Percentiles rank a stretch among this genome's conserved stretches.
These are phyloP conservation scores for Aeoliscus strigatus DNA, from an alignment of 2,797 vertebrate species.

Conservation along the genomic window DNA sequence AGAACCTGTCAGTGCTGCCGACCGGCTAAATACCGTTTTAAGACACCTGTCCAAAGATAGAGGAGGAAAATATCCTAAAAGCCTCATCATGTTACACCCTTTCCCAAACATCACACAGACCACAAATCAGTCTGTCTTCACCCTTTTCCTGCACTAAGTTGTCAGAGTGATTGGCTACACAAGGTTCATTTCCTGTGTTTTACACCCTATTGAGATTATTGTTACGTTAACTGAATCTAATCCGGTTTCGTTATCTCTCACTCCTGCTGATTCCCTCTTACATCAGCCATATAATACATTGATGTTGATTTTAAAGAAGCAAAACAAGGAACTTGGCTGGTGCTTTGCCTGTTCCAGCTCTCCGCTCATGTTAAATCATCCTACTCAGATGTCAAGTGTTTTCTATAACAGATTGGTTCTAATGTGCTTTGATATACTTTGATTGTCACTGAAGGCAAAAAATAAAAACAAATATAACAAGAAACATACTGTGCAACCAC, in stretches of 20 bases:
- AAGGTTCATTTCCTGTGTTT: background rate
- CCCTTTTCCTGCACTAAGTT: too few relatives aligned
- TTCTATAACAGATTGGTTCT: conserved; percentile 5
- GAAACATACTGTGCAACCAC: background rate
- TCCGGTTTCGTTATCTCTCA: conserved; percentile 12
- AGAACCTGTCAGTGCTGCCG: conserved; percentile 28
- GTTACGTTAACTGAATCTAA: conserved; percentile 3
- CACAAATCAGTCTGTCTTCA: conserved; percentile 1
- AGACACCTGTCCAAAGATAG: conserved; percentile 23
- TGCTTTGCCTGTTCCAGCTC: conserved; percentile 9
- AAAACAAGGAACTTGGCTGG: conserved; percentile 15
- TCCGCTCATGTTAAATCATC: conserved; percentile 14
- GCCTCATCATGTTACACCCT: conserved; percentile 3
- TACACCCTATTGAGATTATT: conserved; percentile 1
- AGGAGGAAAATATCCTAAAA: conserved; percentile 2
- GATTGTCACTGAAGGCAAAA: conserved; percentile 2
- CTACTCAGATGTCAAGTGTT: conserved; percentile 15
- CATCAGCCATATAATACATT: conserved; percentile 17
- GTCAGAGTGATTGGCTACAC: too few relatives aligned
- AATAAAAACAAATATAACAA: background rate
- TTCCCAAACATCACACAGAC: conserved; percentile 13
- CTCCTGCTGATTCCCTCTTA: conserved; percentile 21
- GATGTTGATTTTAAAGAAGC: conserved; percentile 3
- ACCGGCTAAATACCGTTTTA: conserved; percentile 20
- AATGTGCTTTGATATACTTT: background rate